Evolutionary conservation across 2,113 vertebrate species (phyloP).

Genomic region (Glaucomys volans): DNA sequence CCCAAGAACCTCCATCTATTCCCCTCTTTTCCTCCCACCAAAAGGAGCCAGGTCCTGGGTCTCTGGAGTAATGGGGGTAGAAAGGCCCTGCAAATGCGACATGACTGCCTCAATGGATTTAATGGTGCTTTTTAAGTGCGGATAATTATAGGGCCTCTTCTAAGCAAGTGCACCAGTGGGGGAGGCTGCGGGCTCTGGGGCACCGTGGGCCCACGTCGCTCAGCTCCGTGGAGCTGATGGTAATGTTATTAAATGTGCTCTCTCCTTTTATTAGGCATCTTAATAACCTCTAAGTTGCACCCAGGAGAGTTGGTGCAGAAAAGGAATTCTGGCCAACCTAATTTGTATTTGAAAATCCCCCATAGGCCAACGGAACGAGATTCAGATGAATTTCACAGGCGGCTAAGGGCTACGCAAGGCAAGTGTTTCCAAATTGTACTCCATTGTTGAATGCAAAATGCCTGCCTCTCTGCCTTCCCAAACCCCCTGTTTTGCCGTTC

Average conservation of each 20-base stretch:
- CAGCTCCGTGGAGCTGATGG: conserved; percentile 86
- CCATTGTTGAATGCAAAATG: conserved; percentile 70
- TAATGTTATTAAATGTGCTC: conserved; percentile 90
- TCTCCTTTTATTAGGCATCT: conserved; percentile 91
- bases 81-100: conserved; percentile 69
- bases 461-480: conserved; percentile 48
- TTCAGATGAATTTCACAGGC: conserved; percentile 88
- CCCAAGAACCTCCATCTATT: neutral
- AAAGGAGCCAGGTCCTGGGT: conserved; percentile 42
- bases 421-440: conserved; percentile 78
- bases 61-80: conserved; percentile 45
- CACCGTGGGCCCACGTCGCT: conserved; percentile 78
- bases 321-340: conserved; percentile 89
- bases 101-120: conserved; percentile 74
- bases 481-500: conserved; percentile 10
- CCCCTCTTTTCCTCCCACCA: neutral
- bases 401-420: conserved; percentile 77
- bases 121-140: conserved; percentile 78
- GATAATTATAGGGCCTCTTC: conserved; percentile 80
- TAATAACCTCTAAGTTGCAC: conserved; percentile 91
- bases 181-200: conserved; percentile 79
- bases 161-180: conserved; percentile 81
- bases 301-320: conserved; percentile 88
- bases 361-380: conserved; percentile 88
- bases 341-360: conserved; percentile 91